Evolutionary conservation across 2,113 vertebrate genomes (phyloP).

Genomic region (Pantherophis guttatus): DNA sequence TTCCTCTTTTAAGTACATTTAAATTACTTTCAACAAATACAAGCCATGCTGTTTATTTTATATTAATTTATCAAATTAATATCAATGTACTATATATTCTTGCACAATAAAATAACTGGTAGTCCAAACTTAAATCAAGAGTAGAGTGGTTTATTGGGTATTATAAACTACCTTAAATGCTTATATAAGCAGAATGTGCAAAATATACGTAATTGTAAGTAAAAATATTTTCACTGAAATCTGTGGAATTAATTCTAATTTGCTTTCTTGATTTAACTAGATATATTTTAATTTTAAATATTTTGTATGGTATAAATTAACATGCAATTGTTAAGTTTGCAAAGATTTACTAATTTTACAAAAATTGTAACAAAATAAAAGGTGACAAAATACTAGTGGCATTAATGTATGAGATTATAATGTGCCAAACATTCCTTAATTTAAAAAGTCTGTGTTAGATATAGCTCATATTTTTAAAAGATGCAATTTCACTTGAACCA

Average conservation of each 20-base stretch:
- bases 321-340: not conserved
- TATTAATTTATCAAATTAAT: not conserved
- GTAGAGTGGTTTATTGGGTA: not conserved
- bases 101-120: not conserved
- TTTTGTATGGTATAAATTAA: not conserved
- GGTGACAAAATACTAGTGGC: not conserved
- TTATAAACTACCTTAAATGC: not conserved
- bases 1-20: not conserved
- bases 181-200: not conserved
- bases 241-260: too few species aligned
- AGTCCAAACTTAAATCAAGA: not conserved
- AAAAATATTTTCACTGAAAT: not conserved
- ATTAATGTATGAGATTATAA: not conserved
- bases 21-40: not conserved
- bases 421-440: conserved; percentile 21
- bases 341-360: not conserved
- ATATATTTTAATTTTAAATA: not conserved
- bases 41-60: not conserved
- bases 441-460: conserved; percentile 7
- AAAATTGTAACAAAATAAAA: not conserved
- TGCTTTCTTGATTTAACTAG: not conserved
- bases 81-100: not conserved
- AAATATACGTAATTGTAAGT: not conserved
- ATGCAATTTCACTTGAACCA: not conserved
- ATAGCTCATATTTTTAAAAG: conserved; percentile 16